Percentiles rank a stretch among this genome's conserved stretches.
phyloP scores from a whole-genome alignment of 2,113 vertebrate species.

The Cacatua alba region DNA sequence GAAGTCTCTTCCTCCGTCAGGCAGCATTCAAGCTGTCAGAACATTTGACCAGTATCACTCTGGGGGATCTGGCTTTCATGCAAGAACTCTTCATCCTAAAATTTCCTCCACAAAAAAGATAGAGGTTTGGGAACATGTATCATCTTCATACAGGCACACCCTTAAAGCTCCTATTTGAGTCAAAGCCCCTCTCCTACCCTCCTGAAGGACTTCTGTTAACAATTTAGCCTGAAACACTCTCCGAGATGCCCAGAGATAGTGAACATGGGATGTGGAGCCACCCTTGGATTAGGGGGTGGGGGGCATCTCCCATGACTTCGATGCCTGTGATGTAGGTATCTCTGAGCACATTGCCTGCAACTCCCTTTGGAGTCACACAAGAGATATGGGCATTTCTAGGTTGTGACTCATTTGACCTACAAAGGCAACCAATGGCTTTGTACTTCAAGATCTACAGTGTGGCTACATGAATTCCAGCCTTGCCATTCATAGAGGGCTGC shows the following conservation, averaged over 20 bases:
- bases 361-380: not conserved
- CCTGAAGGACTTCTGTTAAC: not conserved
- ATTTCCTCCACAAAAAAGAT: not conserved
- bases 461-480: not conserved
- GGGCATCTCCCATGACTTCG: not conserved
- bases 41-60: not conserved
- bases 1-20: not conserved
- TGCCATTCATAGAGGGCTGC: not conserved
- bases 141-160: not conserved
- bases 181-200: not conserved
- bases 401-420: rapidly evolving
- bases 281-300: rapidly evolving
- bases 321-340: not conserved
- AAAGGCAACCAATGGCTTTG: not conserved
- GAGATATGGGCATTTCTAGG: not conserved
- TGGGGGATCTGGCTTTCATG: not conserved
- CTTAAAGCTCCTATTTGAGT: not conserved
- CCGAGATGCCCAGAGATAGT: not conserved
- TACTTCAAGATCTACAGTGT: not conserved
- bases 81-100: not conserved
- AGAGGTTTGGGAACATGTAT: not conserved
- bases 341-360: not conserved
- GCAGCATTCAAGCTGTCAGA: not conserved
- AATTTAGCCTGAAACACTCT: not conserved
- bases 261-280: not conserved